These are phyloP conservation scores for Rhabdomys dilectus DNA, from an alignment of 2,113 vertebrate species.

Conservation along the genomic window DNA sequence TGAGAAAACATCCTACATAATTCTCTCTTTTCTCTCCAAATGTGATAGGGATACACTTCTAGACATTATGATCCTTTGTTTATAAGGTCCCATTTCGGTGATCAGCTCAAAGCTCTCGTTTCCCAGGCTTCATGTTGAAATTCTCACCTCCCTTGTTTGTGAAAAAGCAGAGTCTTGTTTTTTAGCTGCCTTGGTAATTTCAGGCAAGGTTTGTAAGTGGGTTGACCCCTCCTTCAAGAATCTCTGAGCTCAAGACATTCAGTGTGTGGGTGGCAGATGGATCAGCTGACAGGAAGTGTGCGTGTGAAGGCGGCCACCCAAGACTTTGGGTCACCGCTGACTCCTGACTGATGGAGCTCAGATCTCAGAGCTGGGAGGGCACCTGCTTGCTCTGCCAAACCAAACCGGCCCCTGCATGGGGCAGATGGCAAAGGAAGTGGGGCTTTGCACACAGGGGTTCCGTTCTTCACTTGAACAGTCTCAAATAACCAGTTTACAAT, in stretches of 20 bases:
- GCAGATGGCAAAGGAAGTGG: conserved; percentile 75
- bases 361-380: conserved; percentile 86
- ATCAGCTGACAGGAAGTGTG: conserved; percentile 89
- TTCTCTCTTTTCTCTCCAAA: conserved; percentile 80
- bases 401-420: conserved; percentile 87
- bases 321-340: conserved; percentile 87
- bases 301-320: conserved; percentile 90
- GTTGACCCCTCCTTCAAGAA: conserved; percentile 81
- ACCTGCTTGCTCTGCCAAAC: conserved; percentile 90
- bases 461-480: conserved; percentile 86
- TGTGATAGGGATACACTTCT: conserved; percentile 67
- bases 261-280: conserved; percentile 89
- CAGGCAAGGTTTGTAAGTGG: conserved; percentile 54
- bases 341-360: conserved; percentile 72
- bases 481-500: conserved; percentile 86
- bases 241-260: conserved; percentile 86
- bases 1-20: conserved; percentile 70
- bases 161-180: conserved; percentile 75
- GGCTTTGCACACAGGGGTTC: conserved; percentile 73
- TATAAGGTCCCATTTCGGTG: conserved; percentile 80
- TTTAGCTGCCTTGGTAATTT: conserved; percentile 66
- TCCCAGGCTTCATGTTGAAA: conserved; percentile 67
- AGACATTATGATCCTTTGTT: conserved; percentile 79
- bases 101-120: conserved; percentile 83
- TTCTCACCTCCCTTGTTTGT: conserved; percentile 82